Evolutionary conservation across 1,140 invertebrate species (phyloP), one percentile per base, ranked within the genome.

Genomic region (Hylyphantes graminicola): DNA sequence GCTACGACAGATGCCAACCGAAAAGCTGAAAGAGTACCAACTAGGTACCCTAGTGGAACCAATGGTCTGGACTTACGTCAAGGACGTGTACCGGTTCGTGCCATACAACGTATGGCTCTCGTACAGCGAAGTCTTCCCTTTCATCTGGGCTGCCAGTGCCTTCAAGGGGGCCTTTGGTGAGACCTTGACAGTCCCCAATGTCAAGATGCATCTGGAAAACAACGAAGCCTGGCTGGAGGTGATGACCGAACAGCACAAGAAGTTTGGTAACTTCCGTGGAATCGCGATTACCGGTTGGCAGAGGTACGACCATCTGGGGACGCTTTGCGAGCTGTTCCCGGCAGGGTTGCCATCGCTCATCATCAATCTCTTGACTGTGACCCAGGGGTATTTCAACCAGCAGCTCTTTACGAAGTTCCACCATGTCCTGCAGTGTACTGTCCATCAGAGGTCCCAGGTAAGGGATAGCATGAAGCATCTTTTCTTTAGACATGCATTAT

Each of bases 71-170:
- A 88, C 93, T 2, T 95, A 95, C 87, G 91, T 91, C 72, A 91
- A 92, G 76, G 92, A 93, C 87, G 57, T 93, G 13, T 91, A 92
- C 83, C 91, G 92, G 64, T 91, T 93, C 86, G 90, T 92, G 4
- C 90, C 90, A 2, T 89, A 89, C 35, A 89, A 89, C 72, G 89
- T 94, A 86, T 97, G 95, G 95, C 93, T 94, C 68, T 94, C 93
- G 64, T 98, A 96, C 87, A 92, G 93, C 0, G 91, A 92, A 68
- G 90, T 97, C 3, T 99, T 99, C 89, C 92, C 93, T 0, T 92
- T 93, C 48, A 92, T 97, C n/a, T 99, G 97, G 97, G 92, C 94
- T n/a, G 96, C 96, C 5, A 94, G 94, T 82, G 95, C 96, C 0
- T 98, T 95, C 88, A 98, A 98, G 91, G 89, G 89, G 13, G 95